Conservation (phyloP, 2,888 invertebrate species). For the Blastobasis adustella region DNA sequence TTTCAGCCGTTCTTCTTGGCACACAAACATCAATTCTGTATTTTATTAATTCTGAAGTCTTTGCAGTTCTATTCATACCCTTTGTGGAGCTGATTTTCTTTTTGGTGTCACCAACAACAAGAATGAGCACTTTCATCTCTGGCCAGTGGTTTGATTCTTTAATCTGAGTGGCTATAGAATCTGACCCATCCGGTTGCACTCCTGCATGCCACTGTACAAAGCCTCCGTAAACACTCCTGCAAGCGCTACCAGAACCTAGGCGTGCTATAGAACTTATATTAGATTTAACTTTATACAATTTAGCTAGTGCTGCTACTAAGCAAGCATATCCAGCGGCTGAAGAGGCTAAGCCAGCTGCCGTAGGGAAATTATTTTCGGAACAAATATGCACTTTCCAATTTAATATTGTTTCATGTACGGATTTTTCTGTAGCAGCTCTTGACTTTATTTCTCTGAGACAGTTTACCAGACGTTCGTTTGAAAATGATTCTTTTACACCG, state of each 20-base stretch:
- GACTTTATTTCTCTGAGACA: slow-evolving; percentile 76
- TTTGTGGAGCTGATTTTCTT: slow-evolving; percentile 91
- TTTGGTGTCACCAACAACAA: slow-evolving; percentile 88
- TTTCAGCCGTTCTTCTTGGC: slow-evolving; percentile 77
- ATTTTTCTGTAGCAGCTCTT: slow-evolving; percentile 49
- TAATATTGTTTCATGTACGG: slow-evolving; percentile 56
- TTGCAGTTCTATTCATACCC: slow-evolving; percentile 89
- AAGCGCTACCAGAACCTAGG: slow-evolving; percentile 95
- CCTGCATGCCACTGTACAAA: slow-evolving; percentile 96
- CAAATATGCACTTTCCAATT: slow-evolving; percentile 87
- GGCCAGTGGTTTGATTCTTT: slow-evolving; percentile 89
- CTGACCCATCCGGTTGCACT: slow-evolving; percentile 75
- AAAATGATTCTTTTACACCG: slow-evolving; percentile 84
- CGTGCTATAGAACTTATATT: slow-evolving; percentile 87
- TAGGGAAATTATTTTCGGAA: slow-evolving; percentile 98
- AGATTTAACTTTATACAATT: slow-evolving; percentile 82
- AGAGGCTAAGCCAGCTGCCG: slow-evolving; percentile 97
- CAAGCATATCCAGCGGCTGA: slow-evolving; percentile 99
- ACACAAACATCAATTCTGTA: slow-evolving; percentile 83
- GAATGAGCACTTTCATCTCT: slow-evolving; percentile 89
- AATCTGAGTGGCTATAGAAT: slow-evolving; percentile 86
- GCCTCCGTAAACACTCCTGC: slow-evolving; percentile 94
- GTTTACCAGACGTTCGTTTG: slow-evolving; percentile 82
- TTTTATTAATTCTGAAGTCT: slow-evolving; percentile 88
- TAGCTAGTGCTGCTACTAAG: slow-evolving; percentile 86